Percentiles rank a stretch among this genome's conserved stretches.
These are phyloP conservation scores for Macrosiphum euphorbiae DNA, from an alignment of 2,888 invertebrate species.

Conservation along the genomic window DNA sequence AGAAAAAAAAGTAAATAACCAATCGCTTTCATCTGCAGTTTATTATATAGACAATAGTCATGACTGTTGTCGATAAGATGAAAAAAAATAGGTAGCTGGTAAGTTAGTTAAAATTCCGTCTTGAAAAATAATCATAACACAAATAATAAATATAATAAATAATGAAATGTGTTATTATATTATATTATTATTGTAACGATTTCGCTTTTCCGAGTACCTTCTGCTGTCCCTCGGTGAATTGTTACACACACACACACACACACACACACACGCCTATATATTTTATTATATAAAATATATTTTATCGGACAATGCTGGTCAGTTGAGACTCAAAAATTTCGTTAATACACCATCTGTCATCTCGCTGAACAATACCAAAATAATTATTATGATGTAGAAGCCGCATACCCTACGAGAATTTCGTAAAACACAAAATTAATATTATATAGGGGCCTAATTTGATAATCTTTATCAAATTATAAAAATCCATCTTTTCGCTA, in stretches of 20 bases:
- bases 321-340: background rate
- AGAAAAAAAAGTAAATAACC: background rate
- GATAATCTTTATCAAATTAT: background rate
- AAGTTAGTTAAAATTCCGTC: background rate
- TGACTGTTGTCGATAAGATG: background rate
- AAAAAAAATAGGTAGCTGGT: background rate
- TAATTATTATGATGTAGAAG: background rate
- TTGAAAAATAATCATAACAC: background rate
- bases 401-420: background rate
- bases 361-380: background rate
- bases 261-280: background rate
- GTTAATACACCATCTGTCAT: background rate
- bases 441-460: background rate
- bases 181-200: background rate
- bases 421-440: background rate
- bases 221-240: background rate
- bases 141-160: constrained; percentile 9
- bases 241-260: background rate
- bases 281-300: background rate
- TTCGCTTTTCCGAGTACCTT: background rate
- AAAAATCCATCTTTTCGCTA: background rate
- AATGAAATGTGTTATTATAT: background rate
- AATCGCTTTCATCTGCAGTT: background rate
- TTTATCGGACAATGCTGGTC: background rate
- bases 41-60: background rate